phyloP scores from a whole-genome alignment of 2,797 vertebrate species.

The Huso huso region DNA sequence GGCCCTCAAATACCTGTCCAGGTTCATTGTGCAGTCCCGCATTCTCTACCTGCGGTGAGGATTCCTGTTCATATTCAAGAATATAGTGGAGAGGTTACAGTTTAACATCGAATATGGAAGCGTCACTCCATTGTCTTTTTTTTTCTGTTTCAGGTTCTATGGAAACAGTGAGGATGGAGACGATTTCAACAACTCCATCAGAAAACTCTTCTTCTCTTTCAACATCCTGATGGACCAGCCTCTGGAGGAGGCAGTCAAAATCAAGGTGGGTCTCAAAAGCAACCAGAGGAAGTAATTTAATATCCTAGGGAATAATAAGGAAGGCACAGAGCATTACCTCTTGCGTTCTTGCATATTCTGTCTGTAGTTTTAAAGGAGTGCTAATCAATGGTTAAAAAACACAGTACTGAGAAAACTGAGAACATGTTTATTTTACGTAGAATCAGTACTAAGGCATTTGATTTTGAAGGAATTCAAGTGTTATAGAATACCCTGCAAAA shows the following conservation, averaged over 20 bases:
- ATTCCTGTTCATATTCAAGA: too few species aligned
- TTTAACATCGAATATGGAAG: background rate
- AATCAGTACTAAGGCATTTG: too few species aligned
- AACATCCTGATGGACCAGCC: slow-evolving; percentile 88
- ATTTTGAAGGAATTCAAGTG: too few species aligned
- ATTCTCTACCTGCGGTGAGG: slow-evolving; percentile 80
- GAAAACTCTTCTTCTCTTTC: slow-evolving; percentile 82
- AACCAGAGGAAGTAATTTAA: background rate
- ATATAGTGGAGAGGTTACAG: too few species aligned
- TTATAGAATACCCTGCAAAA: too few species aligned
- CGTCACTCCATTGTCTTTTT: background rate
- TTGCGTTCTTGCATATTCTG: too few species aligned
- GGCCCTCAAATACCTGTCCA: slow-evolving; percentile 88
- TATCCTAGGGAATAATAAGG: background rate
- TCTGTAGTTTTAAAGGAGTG: too few species aligned
- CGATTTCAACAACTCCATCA: slow-evolving; percentile 81
- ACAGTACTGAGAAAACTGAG: too few species aligned
- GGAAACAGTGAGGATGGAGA: slow-evolving; percentile 82
- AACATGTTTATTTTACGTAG: too few species aligned
- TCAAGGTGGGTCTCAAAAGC: slow-evolving; percentile 64
- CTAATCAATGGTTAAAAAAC: too few species aligned
- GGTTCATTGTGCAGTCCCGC: slow-evolving; percentile 94
- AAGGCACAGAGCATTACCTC: background rate
- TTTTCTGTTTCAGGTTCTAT: slow-evolving; percentile 67
- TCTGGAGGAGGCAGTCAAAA: slow-evolving; percentile 89